Conservation (phyloP, 2,888 invertebrate species). For the Rhagonycha lutea region DNA sequence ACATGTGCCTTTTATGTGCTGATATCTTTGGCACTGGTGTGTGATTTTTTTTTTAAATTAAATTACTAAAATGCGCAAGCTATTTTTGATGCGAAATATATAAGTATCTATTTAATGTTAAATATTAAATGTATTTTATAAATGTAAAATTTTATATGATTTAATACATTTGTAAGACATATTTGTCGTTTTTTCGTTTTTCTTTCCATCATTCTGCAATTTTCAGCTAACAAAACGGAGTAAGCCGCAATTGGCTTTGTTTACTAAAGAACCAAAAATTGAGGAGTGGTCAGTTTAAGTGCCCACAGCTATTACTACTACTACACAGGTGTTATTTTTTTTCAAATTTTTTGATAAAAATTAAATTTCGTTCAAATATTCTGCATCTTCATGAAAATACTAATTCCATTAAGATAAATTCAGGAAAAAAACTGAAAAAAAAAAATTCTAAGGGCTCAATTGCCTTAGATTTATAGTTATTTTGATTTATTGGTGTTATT, state of each 20-base stretch:
- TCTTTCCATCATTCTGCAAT: background rate
- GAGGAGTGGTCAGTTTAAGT: too few species aligned
- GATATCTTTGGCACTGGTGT: constrained; percentile 15
- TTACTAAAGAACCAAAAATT: background rate
- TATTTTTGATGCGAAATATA: constrained; percentile 15
- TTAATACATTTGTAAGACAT: constrained; percentile 17
- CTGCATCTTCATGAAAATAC: too few species aligned
- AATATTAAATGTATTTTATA: constrained; percentile 8
- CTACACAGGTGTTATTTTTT: too few species aligned
- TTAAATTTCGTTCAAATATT: too few species aligned
- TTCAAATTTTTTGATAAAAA: too few species aligned
- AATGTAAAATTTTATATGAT: constrained; percentile 17
- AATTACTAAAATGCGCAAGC: background rate
- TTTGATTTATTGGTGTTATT: too few species aligned
- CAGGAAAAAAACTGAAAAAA: too few species aligned
- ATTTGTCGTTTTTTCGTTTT: background rate
- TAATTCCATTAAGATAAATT: too few species aligned
- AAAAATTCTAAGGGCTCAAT: too few species aligned
- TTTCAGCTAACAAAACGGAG: background rate
- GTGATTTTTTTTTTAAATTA: constrained; percentile 7
- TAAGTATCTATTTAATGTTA: constrained; percentile 4
- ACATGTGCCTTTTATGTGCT: constrained; percentile 23
- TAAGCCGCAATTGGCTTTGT: background rate
- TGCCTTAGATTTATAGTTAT: too few species aligned
- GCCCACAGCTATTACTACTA: too few species aligned